Evolutionary conservation across 2,113 vertebrate genomes (phyloP).

Genomic region (Gobio gobio): DNA sequence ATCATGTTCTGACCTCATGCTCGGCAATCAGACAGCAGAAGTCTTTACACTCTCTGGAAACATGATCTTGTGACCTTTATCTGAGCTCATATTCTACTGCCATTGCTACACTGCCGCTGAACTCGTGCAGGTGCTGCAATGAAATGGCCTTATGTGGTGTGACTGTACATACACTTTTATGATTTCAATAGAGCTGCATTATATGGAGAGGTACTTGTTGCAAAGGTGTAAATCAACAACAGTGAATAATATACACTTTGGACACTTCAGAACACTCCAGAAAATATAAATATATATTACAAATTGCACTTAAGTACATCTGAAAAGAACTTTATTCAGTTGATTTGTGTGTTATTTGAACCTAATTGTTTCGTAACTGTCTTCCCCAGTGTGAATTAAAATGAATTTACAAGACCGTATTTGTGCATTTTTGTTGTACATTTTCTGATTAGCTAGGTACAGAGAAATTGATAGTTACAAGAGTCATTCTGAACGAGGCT

Average conservation of each 20-base stretch:
- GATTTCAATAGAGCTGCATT: not conserved
- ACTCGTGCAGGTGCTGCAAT: not conserved
- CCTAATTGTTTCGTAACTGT: not conserved
- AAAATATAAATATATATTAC: not conserved
- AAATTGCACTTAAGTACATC: not conserved
- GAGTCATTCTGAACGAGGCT: slow-evolving; percentile 27
- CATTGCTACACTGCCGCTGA: not conserved
- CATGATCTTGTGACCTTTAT: slow-evolving; percentile 28
- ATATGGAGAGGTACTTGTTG: not conserved
- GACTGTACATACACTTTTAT: not conserved
- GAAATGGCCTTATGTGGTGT: not conserved
- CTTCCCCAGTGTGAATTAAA: not conserved
- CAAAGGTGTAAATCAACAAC: not conserved
- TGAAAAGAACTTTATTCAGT: not conserved
- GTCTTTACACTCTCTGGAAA: slow-evolving; percentile 27
- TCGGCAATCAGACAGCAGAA: slow-evolving; percentile 20
- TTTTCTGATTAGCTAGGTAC: slow-evolving; percentile 31
- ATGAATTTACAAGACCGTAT: not conserved
- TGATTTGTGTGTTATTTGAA: not conserved
- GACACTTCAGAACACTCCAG: not conserved
- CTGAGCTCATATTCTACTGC: not conserved
- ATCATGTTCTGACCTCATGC: slow-evolving; percentile 29
- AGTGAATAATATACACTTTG: not conserved
- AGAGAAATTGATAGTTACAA: slow-evolving; percentile 9
- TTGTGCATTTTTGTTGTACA: slow-evolving; percentile 4